Conservation (phyloP, 2,113 vertebrate genomes). For the Neogale vison region DNA sequence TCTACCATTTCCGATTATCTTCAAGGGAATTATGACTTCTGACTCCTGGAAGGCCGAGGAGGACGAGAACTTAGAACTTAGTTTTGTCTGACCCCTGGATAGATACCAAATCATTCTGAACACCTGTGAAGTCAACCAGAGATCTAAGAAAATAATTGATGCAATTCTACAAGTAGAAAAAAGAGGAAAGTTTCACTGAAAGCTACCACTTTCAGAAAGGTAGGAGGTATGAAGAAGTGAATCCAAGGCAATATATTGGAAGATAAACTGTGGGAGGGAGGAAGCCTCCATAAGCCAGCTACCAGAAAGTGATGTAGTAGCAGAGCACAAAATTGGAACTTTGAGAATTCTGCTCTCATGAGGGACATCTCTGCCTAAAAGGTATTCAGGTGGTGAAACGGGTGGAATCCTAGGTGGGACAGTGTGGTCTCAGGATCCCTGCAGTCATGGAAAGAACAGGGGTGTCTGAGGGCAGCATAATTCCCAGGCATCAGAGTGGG, state of each 20-base stretch:
- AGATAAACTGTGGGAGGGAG: neutral
- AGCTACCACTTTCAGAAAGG: neutral
- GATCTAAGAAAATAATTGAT: neutral
- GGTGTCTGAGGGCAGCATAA: neutral
- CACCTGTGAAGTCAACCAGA: neutral
- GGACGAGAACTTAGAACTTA: neutral
- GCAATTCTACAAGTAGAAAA: neutral
- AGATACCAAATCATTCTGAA: neutral
- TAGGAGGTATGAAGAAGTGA: neutral
- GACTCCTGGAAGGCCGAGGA: neutral
- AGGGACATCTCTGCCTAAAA: neutral
- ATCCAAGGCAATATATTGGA: neutral
- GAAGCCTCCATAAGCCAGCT: neutral
- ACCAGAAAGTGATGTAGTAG: neutral
- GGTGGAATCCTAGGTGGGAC: neutral
- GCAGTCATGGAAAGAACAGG: neutral
- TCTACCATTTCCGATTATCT: neutral
- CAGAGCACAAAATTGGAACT: neutral
- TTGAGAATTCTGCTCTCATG: neutral
- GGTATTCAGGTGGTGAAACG: neutral
- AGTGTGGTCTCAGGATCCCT: neutral
- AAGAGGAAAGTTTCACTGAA: neutral
- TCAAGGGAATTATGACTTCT: constrained; percentile 1
- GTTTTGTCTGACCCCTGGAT: neutral
- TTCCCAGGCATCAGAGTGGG: neutral